Percentiles rank a stretch among this genome's conserved stretches.
phyloP scores from a whole-genome alignment of 2,888 invertebrate genomes.

The Brachyopa scutellaris region DNA sequence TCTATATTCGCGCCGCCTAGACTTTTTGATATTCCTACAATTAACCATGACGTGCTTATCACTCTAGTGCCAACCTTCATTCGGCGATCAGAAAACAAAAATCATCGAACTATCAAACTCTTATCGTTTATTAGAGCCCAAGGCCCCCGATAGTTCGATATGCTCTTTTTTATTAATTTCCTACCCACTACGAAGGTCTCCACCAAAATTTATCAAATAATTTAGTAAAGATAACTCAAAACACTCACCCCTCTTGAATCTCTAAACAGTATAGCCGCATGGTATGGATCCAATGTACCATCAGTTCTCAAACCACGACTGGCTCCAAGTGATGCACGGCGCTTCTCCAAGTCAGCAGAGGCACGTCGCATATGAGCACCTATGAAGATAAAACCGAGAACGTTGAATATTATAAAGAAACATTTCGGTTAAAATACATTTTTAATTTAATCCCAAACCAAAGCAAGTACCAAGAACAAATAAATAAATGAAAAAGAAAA shows the following conservation, averaged over 20 bases:
- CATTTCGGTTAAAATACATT: not conserved
- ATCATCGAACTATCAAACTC: not conserved
- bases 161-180: not conserved
- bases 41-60: not conserved
- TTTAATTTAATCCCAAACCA: constrained; percentile 15
- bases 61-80: not conserved
- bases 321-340: constrained; percentile 90
- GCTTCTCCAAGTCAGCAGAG: constrained; percentile 90
- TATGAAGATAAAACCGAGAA: constrained; percentile 80
- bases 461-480: constrained; percentile 75
- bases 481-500: not conserved
- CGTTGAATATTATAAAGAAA: constrained; percentile 14
- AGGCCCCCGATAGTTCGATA: not conserved
- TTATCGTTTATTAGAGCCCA: not conserved
- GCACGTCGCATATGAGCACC: constrained; percentile 90
- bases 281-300: constrained; percentile 92
- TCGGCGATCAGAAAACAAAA: constrained; percentile 8
- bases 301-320: constrained; percentile 84
- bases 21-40: not conserved
- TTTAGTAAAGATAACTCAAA: not conserved
- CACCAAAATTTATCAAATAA: not conserved
- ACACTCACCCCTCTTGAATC: constrained; percentile 95
- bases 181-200: constrained; percentile 2
- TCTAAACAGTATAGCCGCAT: constrained; percentile 94
- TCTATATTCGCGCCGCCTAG: no score